These are phyloP conservation scores for Mythimna loreyi DNA, from an alignment of 2,888 invertebrate species.

Conservation along the genomic window DNA sequence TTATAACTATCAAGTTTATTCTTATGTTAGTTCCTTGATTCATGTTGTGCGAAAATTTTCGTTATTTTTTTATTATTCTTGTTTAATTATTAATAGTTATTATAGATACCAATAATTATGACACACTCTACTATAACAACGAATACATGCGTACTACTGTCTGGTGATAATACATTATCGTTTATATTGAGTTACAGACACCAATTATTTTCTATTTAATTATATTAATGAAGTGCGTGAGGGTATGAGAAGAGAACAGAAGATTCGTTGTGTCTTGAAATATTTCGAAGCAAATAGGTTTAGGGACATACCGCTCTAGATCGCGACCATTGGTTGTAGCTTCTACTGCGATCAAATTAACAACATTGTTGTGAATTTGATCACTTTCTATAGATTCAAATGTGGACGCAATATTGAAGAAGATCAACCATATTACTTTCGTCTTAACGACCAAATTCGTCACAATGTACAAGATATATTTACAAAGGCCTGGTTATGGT, in stretches of 20 bases:
- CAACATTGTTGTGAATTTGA: conserved; percentile 26
- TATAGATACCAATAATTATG: conserved; percentile 77
- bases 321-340: conserved; percentile 23
- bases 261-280: conserved; percentile 84
- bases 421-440: conserved; percentile 26
- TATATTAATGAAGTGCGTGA: conserved; percentile 74
- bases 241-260: conserved; percentile 77
- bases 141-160: conserved; percentile 80
- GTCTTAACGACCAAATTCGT: conserved; percentile 23
- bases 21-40: conserved; percentile 87
- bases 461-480: conserved; percentile 46
- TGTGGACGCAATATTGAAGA: conserved; percentile 41
- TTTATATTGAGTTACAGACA: conserved; percentile 86
- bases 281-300: conserved; percentile 68
- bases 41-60: conserved; percentile 89
- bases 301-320: conserved; percentile 34
- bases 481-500: conserved; percentile 46
- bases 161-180: conserved; percentile 73
- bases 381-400: conserved; percentile 27
- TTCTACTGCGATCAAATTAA: conserved; percentile 20
- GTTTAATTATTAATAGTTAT: conserved; percentile 76
- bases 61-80: conserved; percentile 75
- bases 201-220: conserved; percentile 83
- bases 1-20: conserved; percentile 81
- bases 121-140: conserved; percentile 86